Base-by-base conservation (phyloP, 1,140 invertebrate genomes). In the Drosophila lacteicornis region DNA sequence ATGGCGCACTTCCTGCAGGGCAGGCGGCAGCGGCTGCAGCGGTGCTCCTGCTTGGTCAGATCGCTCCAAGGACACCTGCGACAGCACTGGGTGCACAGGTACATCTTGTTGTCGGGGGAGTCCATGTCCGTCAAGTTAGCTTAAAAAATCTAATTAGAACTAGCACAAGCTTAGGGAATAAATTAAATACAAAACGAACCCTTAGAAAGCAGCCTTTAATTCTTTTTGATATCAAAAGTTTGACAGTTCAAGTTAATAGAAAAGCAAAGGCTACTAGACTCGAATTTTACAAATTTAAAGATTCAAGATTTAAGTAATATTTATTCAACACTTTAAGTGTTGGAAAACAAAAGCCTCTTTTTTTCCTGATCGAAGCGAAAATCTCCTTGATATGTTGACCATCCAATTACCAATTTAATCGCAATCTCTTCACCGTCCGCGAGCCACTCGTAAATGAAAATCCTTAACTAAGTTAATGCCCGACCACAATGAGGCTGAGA, bases 341-440 rank as follows among this genome's bases (percentile, higher is more conserved):
- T 36, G 0, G 33, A 19, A 7, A 27, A 65, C 60, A 65, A 69
- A 43, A 36, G 7, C 27, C 11, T 25, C 22, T 25, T 17, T 13
- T 30, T 27, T 15, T 4, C n/a, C 27, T 12, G 50, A 69, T 70
- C 45, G 11, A 19, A 42, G 9, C 2, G 9, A 51, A 49, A 71
- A 73, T 58, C 69, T 36, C 2, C 69, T 59, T 59, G 60, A 51
- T 51, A 42, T 73, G 19, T 30, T 46, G 22, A 43, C 45, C 70
- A 74, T 74, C 68, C 70, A 74, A 74, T 73, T 74, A 74, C 68
- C 70, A 38, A 40, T 45, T 74, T 74, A 74, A 73, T 73, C 45
- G 68, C 55, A 38, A 74, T 73, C 70, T 60, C 70, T 73, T 73
- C 55, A 51, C 27, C 55, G 36, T 13, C 40, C 53, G 19, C 22